Base-by-base conservation (phyloP, 2,888 invertebrate species). In the Thymelicus sylvestris region DNA sequence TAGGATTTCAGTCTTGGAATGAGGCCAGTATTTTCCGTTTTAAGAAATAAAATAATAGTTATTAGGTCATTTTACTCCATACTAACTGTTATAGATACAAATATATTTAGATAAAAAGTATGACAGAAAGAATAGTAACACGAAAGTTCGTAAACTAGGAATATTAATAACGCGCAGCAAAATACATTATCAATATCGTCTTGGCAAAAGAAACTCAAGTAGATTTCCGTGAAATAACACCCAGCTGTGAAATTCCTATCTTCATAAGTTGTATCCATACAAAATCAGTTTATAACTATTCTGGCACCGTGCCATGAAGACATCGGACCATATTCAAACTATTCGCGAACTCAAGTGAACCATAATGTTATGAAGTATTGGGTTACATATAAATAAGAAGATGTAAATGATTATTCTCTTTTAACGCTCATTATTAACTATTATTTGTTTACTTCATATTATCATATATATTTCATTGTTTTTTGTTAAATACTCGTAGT, bases 201-300 rank as follows among this genome's bases (percentile, higher is more conserved):
- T 52, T 8, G 52, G 52, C 52, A 52, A 19, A 48, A 52, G 52
- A 55, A 55, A 55, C 10, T 12, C 24, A 12, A 55, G 55, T 12
- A 24, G 24, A 55, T 12, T 55, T 55, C 55, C 24, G 24, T 55
- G 24, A 55, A 52, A 52, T 50, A 15, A 52, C 24, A 55, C 10
- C 55, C 55, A 55, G 55, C 55, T 55, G 55, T 12, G 55, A 55
- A n/a, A 5, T 60, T 39, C 15, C 44, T 41, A 19, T 61, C 61
- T 61, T 41, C 61, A 61, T 61, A 61, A 61, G 61, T 61, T 41
- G 61, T 41, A 61, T 61, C 60, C 41, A 61, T 61, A 41, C 8
- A 19, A 61, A 61, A 61, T 61, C 41, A 44, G 39, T 61, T 61
- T 61, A 61, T 44, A 19, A 61, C n/a, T 39, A 7, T 10, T 31